Evolutionary conservation across 2,113 vertebrate genomes (phyloP).

Genomic region (Terrapene triunguis): DNA sequence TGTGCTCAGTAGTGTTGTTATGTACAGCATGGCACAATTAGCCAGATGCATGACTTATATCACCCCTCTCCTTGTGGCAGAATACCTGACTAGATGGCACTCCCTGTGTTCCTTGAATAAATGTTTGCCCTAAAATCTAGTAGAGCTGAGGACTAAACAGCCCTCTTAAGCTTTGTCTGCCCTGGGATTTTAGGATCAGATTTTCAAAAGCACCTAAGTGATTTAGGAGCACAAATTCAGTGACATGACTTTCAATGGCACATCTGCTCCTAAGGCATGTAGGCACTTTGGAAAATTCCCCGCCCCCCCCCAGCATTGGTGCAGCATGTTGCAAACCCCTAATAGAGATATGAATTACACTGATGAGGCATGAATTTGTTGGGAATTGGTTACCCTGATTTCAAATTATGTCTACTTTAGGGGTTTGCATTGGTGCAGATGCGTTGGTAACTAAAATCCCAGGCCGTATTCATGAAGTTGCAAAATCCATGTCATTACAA

Average conservation of each 20-base stretch:
- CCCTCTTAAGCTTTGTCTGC: not conserved
- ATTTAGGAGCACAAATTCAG: not conserved
- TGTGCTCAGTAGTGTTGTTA: not conserved
- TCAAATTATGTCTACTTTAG: not conserved
- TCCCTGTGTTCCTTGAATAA: not conserved
- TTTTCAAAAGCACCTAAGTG: not conserved
- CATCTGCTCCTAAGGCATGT: not conserved
- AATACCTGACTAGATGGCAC: not conserved
- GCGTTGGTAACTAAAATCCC: not conserved
- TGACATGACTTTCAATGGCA: not conserved
- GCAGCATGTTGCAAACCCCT: not conserved
- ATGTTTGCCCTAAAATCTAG: not conserved
- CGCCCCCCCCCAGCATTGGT: not conserved
- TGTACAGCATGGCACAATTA: not conserved
- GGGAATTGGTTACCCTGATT: not conserved
- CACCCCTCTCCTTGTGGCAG: not conserved
- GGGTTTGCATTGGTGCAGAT: not conserved
- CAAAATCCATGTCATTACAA: constrained; percentile 23
- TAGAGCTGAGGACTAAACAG: not conserved
- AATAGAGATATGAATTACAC: not conserved
- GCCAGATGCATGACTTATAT: not conserved
- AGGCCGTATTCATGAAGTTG: not conserved
- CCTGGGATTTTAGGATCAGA: not conserved
- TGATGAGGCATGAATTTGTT: not conserved
- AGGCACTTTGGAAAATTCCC: not conserved